Evolutionary conservation across 2,888 invertebrate species (phyloP), one percentile per base, ranked within the genome.

Genomic region (Drosophila yooni): DNA sequence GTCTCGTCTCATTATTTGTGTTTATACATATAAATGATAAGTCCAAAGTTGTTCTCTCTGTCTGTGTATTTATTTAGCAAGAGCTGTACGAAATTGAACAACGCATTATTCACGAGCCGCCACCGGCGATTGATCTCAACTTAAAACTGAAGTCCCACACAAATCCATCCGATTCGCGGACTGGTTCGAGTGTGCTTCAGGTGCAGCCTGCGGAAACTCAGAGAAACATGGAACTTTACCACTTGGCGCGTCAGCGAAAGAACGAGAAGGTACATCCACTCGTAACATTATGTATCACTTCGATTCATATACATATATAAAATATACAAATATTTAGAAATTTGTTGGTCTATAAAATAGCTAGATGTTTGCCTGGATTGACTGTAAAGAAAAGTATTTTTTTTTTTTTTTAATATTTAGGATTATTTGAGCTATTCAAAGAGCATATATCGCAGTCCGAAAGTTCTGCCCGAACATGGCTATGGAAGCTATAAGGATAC

Each of bases 11-110:
- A 15, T 21, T 21, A 3, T 3, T 21, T 13, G 13, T 7, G 3
- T n/a, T n/a, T 21, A 7, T 46, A 13, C 13, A 46, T 15, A 25
- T 25, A 8, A 15, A 25, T 25, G 15, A 46, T 15, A 53, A 18
- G 18, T 27, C 10, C 4, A 31, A 33, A 13, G 21, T 33, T 15
- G 13, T 34, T 51, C 11, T 58, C 15, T 46, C n/a, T 53, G 10
- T 34, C 5, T 57, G 1, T 58, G 1, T 60, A 11, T 40, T 27
- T 36, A 11, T 53, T 8, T n/a, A 93, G 93, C 85, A 91, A 83
- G 91, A 93, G 62, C 76, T 93, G 1, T 85, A 91, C n/a, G 91
- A 92, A 70, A 93, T 93, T 36, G 93, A 93, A 70, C 85, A 93
- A 56, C 89, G 91, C 21, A 93, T 93, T 15, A 83, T 79, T 15